Evolutionary conservation across 2,113 vertebrate genomes (phyloP).

Genomic region (Melospiza georgiana): DNA sequence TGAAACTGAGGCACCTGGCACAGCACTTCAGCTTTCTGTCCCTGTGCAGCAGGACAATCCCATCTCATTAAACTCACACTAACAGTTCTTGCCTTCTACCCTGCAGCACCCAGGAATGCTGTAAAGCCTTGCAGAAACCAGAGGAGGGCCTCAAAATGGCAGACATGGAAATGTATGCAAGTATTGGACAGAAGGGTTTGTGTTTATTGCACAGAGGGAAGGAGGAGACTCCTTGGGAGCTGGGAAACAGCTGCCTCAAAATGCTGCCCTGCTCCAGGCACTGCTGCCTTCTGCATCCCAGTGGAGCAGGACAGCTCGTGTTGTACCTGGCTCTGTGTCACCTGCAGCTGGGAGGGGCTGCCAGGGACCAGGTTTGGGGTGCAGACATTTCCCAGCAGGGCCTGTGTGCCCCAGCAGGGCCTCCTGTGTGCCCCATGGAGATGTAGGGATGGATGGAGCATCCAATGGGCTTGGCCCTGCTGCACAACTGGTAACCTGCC

Average conservation of each 20-base stretch:
- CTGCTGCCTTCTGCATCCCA: neutral
- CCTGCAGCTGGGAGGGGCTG: neutral
- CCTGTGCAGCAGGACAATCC: neutral
- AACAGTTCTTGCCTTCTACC: neutral
- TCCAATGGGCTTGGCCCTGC: fast-evolving
- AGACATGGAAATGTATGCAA: neutral
- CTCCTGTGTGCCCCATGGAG: neutral
- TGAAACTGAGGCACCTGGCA: neutral
- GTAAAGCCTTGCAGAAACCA: neutral
- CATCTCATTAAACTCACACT: neutral
- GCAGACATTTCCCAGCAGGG: neutral
- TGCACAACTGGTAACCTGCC: fast-evolving
- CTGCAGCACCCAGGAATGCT: neutral
- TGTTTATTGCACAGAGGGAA: neutral
- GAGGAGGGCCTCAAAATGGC: neutral
- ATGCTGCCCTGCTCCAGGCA: fast-evolving
- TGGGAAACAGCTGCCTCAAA: neutral
- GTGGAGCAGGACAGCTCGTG: fast-evolving
- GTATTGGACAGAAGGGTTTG: neutral
- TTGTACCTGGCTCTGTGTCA: neutral
- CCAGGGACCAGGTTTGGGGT: neutral
- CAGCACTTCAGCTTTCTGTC: neutral
- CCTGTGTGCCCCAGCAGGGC: neutral
- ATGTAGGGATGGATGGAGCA: fast-evolving
- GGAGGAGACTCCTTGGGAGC: neutral